phyloP scores from a whole-genome alignment of 2,888 invertebrate species.

The Idaea aversata region DNA sequence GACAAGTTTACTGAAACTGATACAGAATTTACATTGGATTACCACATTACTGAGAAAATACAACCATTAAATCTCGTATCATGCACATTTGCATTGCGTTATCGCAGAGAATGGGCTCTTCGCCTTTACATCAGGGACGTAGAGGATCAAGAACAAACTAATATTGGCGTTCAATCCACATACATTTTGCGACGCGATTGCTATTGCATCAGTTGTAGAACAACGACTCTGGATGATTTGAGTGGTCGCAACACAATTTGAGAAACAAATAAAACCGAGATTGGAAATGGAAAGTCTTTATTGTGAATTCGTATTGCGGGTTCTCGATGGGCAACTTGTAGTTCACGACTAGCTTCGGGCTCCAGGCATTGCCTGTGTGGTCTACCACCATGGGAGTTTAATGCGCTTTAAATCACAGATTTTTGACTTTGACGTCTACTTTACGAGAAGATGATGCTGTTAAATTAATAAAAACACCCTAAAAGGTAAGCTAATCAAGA shows the following conservation, averaged over 20 bases:
- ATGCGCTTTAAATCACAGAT: conserved; percentile 45
- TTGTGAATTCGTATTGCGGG: conserved; percentile 39
- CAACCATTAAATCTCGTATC: conserved; percentile 22
- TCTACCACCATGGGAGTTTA: conserved; percentile 47
- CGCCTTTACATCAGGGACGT: not conserved
- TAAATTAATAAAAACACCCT: not conserved
- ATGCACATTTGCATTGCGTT: conserved; percentile 9
- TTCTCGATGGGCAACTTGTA: conserved; percentile 51
- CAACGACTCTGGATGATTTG: conserved; percentile 31
- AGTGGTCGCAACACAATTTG: conserved; percentile 35
- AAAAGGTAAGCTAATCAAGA: not conserved
- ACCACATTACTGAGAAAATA: conserved; percentile 24
- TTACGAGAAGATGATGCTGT: conserved; percentile 7
- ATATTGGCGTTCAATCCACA: not conserved
- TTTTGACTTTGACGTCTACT: conserved; percentile 23
- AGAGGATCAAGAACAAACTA: conserved; percentile 7
- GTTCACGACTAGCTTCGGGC: conserved; percentile 71
- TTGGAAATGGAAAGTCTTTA: conserved; percentile 63
- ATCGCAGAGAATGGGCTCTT: not conserved
- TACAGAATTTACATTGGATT: conserved; percentile 25
- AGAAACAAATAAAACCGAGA: conserved; percentile 61
- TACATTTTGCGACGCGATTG: not conserved
- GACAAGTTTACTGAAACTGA: conserved; percentile 39
- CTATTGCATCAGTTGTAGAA: conserved; percentile 12
- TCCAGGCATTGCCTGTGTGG: conserved; percentile 61